These are phyloP conservation scores for Drusus annulatus DNA, from an alignment of 1,140 invertebrate species.

Conservation along the genomic window DNA sequence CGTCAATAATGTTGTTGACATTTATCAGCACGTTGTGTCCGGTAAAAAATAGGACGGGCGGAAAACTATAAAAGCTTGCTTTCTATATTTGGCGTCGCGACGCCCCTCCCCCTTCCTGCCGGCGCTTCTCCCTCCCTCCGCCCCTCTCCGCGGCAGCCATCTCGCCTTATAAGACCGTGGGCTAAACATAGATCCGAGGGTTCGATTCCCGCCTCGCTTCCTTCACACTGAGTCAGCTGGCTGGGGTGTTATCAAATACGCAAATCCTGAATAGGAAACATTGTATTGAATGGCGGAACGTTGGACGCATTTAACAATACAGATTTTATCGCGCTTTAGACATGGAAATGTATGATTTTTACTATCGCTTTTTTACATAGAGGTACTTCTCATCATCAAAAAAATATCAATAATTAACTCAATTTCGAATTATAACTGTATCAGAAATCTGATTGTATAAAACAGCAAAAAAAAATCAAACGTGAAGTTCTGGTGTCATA, in stretches of 20 bases:
- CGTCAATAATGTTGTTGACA: slow-evolving; percentile 35
- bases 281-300: no score
- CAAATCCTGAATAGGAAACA: slow-evolving; percentile 15
- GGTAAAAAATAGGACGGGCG: slow-evolving; percentile 39
- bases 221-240: slow-evolving; percentile 32
- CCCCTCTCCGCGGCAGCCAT: slow-evolving; percentile 6
- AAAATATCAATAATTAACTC: no score
- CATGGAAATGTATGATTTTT: no score
- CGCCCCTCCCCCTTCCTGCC: slow-evolving; percentile 12
- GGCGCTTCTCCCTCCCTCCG: not conserved
- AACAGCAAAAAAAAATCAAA: no score
- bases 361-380: no score
- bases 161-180: slow-evolving; percentile 55
- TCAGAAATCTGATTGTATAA: no score
- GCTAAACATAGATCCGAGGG: slow-evolving; percentile 49
- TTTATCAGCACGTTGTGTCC: slow-evolving; percentile 29
- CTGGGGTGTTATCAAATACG: not conserved
- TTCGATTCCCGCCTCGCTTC: slow-evolving; percentile 37
- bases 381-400: no score
- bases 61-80: slow-evolving; percentile 40
- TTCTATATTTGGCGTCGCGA: slow-evolving; percentile 26
- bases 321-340: no score
- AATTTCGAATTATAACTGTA: no score
- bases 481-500: no score
- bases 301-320: no score